phyloP scores from a whole-genome alignment of 2,113 vertebrate species.

The Bubo scandiacus region DNA sequence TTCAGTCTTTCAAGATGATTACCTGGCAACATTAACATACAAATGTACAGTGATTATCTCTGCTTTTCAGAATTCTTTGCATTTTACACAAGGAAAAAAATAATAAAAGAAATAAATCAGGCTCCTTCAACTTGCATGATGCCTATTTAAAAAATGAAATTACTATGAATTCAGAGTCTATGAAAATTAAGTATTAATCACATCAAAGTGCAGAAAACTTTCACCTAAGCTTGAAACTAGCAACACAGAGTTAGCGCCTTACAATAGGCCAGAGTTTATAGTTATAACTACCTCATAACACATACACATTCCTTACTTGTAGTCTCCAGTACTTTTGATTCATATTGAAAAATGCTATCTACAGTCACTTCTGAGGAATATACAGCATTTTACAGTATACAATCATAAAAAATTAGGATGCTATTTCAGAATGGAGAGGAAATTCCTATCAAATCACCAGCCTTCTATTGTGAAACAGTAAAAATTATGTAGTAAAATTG shows the following conservation, averaged over 20 bases:
- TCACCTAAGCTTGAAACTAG: not conserved
- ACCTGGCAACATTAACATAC: conserved; percentile 68
- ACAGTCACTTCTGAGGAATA: not conserved
- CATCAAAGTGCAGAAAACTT: conserved; percentile 31
- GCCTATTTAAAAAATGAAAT: conserved; percentile 8
- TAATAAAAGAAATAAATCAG: conserved; percentile 46
- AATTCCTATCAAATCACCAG: not conserved
- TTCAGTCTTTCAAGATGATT: conserved; percentile 51
- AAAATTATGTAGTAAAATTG: not conserved
- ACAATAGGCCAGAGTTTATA: not conserved
- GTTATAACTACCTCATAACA: not conserved
- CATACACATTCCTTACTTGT: not conserved
- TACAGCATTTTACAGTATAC: not conserved
- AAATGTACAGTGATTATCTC: conserved; percentile 56
- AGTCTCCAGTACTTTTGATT: not conserved
- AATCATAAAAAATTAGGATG: not conserved
- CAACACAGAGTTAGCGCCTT: not conserved
- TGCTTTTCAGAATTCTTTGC: conserved; percentile 28
- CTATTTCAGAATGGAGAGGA: not conserved
- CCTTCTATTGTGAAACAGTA: not conserved
- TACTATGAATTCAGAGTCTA: not conserved
- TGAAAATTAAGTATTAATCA: conserved; percentile 65
- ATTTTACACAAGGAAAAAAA: conserved; percentile 39
- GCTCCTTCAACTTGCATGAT: conserved; percentile 14
- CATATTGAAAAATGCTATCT: not conserved